Evolutionary conservation across 2,113 vertebrate species (phyloP).

Genomic region (Tretioscincus oriximinensis): DNA sequence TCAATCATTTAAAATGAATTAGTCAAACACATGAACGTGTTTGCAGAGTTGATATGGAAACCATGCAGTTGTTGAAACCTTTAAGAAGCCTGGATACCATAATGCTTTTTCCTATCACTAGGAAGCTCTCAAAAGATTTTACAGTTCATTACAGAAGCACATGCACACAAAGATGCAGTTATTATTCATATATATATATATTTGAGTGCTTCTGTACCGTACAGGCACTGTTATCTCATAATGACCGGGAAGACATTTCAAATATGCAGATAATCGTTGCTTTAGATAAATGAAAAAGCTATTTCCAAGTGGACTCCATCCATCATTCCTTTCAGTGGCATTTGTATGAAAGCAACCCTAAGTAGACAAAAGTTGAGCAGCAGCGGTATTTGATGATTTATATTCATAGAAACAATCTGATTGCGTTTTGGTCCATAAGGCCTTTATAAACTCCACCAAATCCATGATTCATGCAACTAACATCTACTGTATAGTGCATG

Average conservation of each 20-base stretch:
- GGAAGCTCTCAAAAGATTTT: not conserved
- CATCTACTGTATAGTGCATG: not conserved
- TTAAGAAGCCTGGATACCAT: constrained; percentile 20
- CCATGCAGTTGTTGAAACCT: not conserved
- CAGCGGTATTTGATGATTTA: not conserved
- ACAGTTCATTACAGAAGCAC: constrained; percentile 18
- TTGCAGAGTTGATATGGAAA: not conserved
- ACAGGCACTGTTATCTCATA: not conserved
- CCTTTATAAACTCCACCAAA: not conserved
- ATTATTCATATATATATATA: not conserved
- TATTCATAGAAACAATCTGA: not conserved
- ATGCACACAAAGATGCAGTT: no score
- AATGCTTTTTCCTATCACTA: constrained; percentile 39
- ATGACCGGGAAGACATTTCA: constrained; percentile 11
- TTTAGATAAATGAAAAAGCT: constrained; percentile 7
- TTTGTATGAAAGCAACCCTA: not conserved
- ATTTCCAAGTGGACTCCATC: constrained; percentile 7
- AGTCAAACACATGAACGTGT: not conserved
- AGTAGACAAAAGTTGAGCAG: not conserved
- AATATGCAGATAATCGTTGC: constrained; percentile 16
- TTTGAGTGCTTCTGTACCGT: no score
- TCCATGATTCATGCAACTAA: not conserved
- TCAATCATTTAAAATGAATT: not conserved
- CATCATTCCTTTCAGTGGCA: constrained; percentile 14
- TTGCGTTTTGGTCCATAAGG: no score